Evolutionary conservation across 2,113 vertebrate genomes (phyloP).

Genomic region (Myrmecophaga tridactyla): DNA sequence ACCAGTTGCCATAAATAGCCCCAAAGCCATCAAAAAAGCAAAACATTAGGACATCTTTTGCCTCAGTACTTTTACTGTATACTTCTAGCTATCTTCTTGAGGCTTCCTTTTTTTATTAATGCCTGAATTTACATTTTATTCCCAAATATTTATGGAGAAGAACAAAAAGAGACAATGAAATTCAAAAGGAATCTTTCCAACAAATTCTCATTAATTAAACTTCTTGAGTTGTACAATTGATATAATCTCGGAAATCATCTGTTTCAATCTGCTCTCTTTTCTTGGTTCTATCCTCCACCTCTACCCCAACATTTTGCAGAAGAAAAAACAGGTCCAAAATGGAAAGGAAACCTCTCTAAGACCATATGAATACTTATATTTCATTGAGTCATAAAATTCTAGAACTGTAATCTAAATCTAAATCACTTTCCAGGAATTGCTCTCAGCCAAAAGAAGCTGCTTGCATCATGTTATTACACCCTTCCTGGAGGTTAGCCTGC

Average conservation of each 20-base stretch:
- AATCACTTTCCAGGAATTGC: background rate
- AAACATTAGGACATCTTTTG: background rate
- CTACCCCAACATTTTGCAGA: background rate
- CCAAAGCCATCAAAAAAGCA: background rate
- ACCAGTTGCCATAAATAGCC: background rate
- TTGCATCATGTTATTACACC: background rate
- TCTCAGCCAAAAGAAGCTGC: background rate
- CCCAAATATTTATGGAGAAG: background rate
- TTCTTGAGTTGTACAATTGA: background rate
- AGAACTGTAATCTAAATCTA: background rate
- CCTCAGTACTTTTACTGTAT: background rate
- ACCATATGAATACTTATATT: background rate
- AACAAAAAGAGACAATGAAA: background rate
- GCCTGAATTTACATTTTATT: background rate
- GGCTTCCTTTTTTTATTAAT: background rate
- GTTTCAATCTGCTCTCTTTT: background rate
- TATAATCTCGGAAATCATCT: background rate
- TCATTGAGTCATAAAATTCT: background rate
- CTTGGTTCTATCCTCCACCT: background rate
- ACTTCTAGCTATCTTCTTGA: background rate
- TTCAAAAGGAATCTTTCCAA: background rate
- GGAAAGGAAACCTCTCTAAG: background rate
- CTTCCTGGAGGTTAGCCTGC: background rate
- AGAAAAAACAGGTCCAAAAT: background rate
- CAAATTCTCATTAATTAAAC: background rate